A percentile compares a stretch with the other conserved stretches of the same genome.
Conservation (phyloP, 2,888 invertebrate species). For the Ernsta delagoae region DNA sequence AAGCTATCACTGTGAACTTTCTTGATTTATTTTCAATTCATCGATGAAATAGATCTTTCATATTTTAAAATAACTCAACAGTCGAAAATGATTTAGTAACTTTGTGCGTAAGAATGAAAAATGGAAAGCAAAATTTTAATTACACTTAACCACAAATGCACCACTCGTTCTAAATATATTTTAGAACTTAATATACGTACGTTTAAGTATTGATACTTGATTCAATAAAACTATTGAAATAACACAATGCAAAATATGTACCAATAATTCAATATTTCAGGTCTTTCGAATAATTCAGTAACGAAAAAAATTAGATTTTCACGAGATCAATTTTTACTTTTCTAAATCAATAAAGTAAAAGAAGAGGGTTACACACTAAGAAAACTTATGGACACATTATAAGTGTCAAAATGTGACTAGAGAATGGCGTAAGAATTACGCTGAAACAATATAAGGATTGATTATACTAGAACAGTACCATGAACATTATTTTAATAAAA, state of each 20-base stretch:
- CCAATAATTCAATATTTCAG: not conserved
- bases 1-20: not conserved
- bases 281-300: not conserved
- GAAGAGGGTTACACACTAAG: conserved; percentile 35
- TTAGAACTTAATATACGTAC: not conserved
- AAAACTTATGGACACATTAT: conserved; percentile 51
- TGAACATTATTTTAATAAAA: conserved; percentile 55
- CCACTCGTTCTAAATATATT: not conserved
- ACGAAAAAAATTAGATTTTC: not conserved
- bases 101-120: conserved; percentile 11
- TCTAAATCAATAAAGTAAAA: not conserved
- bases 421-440: conserved; percentile 58
- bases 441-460: conserved; percentile 59
- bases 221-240: not conserved
- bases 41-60: conserved; percentile 29
- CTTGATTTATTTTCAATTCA: not conserved
- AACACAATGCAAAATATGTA: not conserved
- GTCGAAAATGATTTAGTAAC: conserved; percentile 12
- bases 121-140: not conserved
- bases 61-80: conserved; percentile 7
- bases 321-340: conserved; percentile 12
- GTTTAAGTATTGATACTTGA: no score
- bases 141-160: not conserved
- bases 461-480: conserved; percentile 58
- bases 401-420: conserved; percentile 71